phyloP scores from a whole-genome alignment of 2,797 vertebrate species.

The Chaenodraco wilsoni region DNA sequence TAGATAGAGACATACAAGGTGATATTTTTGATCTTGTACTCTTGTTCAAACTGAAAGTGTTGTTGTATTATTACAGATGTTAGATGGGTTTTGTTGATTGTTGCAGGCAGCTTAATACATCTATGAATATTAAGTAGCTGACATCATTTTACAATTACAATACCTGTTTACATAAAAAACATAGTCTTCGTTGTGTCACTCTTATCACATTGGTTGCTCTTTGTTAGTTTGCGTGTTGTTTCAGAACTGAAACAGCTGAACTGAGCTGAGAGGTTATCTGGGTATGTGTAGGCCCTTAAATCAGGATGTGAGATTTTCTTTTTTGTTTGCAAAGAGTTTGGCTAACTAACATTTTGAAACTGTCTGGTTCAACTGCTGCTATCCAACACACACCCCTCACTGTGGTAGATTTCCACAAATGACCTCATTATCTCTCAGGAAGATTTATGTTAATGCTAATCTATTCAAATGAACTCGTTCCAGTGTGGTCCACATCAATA shows the following conservation, averaged over 20 bases:
- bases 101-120: neutral
- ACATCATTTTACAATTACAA: neutral
- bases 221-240: neutral
- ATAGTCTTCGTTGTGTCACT: too few relatives aligned
- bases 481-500: neutral
- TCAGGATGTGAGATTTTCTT: neutral
- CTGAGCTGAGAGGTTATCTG: neutral
- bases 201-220: too few relatives aligned
- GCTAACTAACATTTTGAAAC: neutral
- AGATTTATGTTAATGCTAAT: constrained; percentile 41
- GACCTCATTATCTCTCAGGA: constrained; percentile 39
- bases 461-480: constrained; percentile 38
- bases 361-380: neutral
- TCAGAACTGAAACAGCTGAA: neutral
- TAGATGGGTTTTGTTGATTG: too few relatives aligned
- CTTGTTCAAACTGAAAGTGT: neutral
- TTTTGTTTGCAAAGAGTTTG: neutral
- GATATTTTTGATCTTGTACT: neutral
- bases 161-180: neutral
- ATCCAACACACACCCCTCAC: neutral
- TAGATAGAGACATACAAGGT: neutral
- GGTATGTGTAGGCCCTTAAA: neutral
- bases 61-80: too few relatives aligned
- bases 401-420: neutral
- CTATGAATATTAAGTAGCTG: neutral